These are phyloP conservation scores for Drosophila pullipes DNA, from an alignment of 2,888 invertebrate species.

Conservation along the genomic window DNA sequence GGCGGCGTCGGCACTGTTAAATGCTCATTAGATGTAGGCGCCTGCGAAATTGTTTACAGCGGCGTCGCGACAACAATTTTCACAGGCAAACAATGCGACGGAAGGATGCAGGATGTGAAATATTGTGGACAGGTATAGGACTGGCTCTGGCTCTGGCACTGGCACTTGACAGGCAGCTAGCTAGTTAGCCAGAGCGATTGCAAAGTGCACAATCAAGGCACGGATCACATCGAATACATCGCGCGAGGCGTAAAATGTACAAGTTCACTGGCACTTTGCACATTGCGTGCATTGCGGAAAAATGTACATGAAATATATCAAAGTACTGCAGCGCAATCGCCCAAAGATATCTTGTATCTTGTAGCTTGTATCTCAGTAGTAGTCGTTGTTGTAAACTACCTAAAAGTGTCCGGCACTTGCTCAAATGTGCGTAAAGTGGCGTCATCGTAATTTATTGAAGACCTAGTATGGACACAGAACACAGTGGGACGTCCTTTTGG, in stretches of 20 bases:
- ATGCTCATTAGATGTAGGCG: conserved; percentile 82
- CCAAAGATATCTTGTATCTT: conserved; percentile 62
- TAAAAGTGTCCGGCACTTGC: conserved; percentile 81
- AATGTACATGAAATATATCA: conserved; percentile 53
- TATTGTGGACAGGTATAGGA: conserved; percentile 38
- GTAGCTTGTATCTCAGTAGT: conserved; percentile 58
- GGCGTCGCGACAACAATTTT: conserved; percentile 83
- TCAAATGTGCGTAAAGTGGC: conserved; percentile 82
- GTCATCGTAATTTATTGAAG: conserved; percentile 81
- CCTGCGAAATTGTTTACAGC: conserved; percentile 83
- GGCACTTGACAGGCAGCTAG: conserved; percentile 2
- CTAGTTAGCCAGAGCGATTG: conserved; percentile 4
- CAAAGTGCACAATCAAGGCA: conserved; percentile 31
- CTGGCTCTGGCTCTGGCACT: neutral
- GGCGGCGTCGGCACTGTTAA: conserved; percentile 66
- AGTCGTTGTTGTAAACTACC: conserved; percentile 53
- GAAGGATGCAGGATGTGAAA: conserved; percentile 81
- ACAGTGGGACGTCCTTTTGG: conserved; percentile 74
- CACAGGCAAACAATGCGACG: conserved; percentile 80
- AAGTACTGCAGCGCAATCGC: conserved; percentile 66
- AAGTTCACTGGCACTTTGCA: conserved; percentile 73
- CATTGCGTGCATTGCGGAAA: conserved; percentile 65
- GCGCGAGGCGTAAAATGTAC: conserved; percentile 72
- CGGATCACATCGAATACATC: conserved; percentile 38
- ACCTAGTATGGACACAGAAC: conserved; percentile 74